Conservation (phyloP, 2,113 vertebrate species). For the Orthochromis indermauri region DNA sequence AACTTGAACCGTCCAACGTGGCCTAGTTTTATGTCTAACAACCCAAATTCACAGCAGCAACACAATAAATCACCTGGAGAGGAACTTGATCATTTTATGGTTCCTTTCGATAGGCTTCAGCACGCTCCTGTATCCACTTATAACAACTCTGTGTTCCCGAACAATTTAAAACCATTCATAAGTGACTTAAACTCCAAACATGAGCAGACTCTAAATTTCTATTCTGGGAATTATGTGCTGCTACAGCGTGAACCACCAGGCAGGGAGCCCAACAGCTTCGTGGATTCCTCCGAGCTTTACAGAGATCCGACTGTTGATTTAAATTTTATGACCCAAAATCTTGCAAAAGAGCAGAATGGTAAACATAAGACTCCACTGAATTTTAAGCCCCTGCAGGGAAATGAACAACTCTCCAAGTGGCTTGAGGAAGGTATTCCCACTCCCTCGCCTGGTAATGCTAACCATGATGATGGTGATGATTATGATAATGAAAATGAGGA, state of each 20-base stretch:
- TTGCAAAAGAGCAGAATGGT: not conserved
- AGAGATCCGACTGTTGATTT: not conserved
- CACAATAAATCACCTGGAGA: not conserved
- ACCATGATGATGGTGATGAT: not conserved
- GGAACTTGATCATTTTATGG: not conserved
- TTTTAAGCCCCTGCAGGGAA: not conserved
- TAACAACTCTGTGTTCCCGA: not conserved
- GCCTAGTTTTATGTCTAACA: not conserved
- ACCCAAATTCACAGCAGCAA: not conserved
- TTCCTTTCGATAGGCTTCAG: not conserved
- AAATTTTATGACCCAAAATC: not conserved
- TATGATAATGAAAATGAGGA: not conserved
- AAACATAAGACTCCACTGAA: not conserved
- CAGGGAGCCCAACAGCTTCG: not conserved
- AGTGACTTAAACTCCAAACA: not conserved
- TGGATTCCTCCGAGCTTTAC: not conserved
- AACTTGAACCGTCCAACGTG: not conserved
- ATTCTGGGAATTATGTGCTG: not conserved
- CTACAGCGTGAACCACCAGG: conserved; percentile 32
- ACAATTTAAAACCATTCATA: not conserved
- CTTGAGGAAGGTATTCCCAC: not conserved
- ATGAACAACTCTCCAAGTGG: not conserved
- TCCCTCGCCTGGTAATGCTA: not conserved
- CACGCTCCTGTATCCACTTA: not conserved
- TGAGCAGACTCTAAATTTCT: not conserved